Percentiles rank a stretch among this genome's conserved stretches.
phyloP scores from a whole-genome alignment of 2,888 invertebrate genomes.

The Syritta pipiens region DNA sequence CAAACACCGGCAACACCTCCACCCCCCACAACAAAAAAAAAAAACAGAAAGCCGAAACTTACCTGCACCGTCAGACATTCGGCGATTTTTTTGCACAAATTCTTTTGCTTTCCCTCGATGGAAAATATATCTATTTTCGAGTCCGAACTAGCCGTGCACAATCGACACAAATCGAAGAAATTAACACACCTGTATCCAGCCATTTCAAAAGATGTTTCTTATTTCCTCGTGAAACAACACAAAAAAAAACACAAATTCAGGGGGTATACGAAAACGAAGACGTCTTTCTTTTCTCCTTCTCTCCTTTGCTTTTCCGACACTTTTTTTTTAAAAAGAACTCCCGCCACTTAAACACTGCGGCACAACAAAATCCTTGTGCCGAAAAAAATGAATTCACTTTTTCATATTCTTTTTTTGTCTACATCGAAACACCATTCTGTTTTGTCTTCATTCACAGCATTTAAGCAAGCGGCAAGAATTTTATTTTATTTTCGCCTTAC shows the following conservation, averaged over 20 bases:
- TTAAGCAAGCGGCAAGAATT: too few species aligned
- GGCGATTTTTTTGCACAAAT: constrained; percentile 84
- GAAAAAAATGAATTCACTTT: background rate
- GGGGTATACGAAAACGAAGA: too few species aligned
- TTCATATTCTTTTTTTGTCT: background rate
- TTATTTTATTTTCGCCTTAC: too few species aligned
- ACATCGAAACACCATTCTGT: background rate
- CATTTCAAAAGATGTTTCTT: constrained; percentile 77
- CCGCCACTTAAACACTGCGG: constrained; percentile 27
- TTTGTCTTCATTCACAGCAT: background rate
- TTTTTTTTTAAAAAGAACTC: constrained; percentile 27
- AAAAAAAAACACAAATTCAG: too few species aligned
- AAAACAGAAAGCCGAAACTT: constrained; percentile 48
- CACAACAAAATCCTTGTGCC: background rate
- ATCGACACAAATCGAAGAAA: constrained; percentile 85
- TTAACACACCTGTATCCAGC: constrained; percentile 85
- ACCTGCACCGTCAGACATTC: constrained; percentile 84
- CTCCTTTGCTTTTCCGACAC: constrained; percentile 6
- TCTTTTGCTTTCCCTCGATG: constrained; percentile 83
- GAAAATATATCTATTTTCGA: constrained; percentile 85
- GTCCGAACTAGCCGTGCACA: constrained; percentile 84
- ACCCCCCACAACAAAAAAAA: background rate
- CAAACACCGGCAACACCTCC: background rate
- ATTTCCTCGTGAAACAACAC: background rate
- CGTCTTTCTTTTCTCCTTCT: too few species aligned